Base-by-base conservation (phyloP, 2,888 invertebrate genomes). In the Euzophera pinguis region DNA sequence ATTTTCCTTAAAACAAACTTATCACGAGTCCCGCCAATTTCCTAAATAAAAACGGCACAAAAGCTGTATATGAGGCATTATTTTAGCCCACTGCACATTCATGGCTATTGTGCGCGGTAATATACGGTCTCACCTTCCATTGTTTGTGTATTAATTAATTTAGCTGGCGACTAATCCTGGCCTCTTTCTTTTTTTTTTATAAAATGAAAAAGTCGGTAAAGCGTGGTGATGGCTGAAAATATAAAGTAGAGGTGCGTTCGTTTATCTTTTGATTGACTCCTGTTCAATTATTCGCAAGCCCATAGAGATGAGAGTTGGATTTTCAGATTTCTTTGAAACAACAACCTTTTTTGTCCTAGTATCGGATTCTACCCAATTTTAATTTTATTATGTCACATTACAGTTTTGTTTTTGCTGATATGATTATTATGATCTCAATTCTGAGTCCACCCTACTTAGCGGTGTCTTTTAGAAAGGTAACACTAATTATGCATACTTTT, bases 131-230 rank as follows among this genome's bases (percentile, higher is more conserved):
- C 53, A 47, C 54, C 50, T 53, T 13, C 53, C 54, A 61, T 64
- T 62, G 62, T 64, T 58, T 52, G 57, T 62, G 58, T 58, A 58
- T 54, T 60, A 60, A 64, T 64, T 62, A 61, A 64, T 64, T 64
- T 57, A 58, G 56, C 51, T 57, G 37, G 54, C 42, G 53, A 52
- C 61, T 64, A 61, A 64, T 62, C 62, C 60, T 37, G 41, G 53
- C 54, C 57, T 57, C 56, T 60, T 56, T 53, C 47, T 50, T 50
- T 56, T 57, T 60, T 56, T 53, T 48, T 50, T 50, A 45, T 55
- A 57, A 48, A 32, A 16, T 14, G n/a, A 32, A 27, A 27, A 45
- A 45, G 43, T 41, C 41, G 10, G 17, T 45, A 29, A 45, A 34
- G 16, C 32, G 14, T 14, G 12, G 27, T 1, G n/a, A 27, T 43